Evolutionary conservation across 2,888 invertebrate genomes (phyloP).

Genomic region (Disparrhopalites patrizii): DNA sequence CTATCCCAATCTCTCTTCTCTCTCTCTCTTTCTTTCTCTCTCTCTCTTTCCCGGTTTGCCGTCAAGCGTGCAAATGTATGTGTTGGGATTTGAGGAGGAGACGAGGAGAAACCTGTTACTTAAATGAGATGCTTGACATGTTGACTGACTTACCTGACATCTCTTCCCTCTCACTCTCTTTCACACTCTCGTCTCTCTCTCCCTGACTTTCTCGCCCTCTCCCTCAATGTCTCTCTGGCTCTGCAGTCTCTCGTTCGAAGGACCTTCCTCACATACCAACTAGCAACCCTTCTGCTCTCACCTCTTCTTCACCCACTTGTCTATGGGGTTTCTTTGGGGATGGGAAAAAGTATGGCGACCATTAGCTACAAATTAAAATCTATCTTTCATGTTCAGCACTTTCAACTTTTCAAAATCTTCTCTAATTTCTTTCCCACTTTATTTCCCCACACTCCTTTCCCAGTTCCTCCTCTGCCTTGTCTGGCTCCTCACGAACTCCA

Average conservation of each 20-base stretch:
- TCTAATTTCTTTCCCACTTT: constrained; percentile 11
- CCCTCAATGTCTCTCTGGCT: neutral
- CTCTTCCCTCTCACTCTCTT: constrained; percentile 5
- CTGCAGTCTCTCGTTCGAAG: too few relatives aligned
- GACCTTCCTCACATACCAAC: too few relatives aligned
- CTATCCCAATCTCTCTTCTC: too few relatives aligned
- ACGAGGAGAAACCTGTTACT: constrained; percentile 48
- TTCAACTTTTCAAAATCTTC: constrained; percentile 19
- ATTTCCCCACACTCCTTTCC: neutral
- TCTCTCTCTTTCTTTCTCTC: too few relatives aligned
- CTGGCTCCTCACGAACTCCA: too few relatives aligned
- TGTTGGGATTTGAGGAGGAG: too few relatives aligned
- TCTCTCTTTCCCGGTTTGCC: too few relatives aligned
- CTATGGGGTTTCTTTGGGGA: neutral
- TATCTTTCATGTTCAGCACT: constrained; percentile 12
- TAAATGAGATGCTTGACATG: constrained; percentile 47
- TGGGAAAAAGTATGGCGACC: constrained; percentile 3
- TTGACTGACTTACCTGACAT: constrained; percentile 32
- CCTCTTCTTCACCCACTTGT: neutral
- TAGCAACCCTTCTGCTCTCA: too few relatives aligned
- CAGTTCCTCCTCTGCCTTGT: too few relatives aligned
- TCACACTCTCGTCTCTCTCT: too few relatives aligned
- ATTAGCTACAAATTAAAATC: constrained; percentile 16
- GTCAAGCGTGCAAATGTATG: too few relatives aligned
- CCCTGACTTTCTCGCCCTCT: neutral